Conservation (phyloP, 2,113 vertebrate species). For the Tenebrosternarchus preto region DNA sequence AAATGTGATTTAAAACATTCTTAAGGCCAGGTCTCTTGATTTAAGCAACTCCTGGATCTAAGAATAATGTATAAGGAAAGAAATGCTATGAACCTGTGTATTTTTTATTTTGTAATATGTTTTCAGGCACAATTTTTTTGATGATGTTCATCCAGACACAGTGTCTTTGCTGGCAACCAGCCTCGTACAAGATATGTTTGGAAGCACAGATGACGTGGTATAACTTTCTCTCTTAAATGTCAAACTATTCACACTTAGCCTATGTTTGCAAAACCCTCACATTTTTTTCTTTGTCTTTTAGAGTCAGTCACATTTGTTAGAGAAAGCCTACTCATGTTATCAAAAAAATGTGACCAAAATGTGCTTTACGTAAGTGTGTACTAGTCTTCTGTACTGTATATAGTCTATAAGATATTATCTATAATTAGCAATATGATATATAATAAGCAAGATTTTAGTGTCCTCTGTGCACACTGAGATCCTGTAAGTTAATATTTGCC, state of each 20-base stretch:
- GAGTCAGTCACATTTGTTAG: constrained; percentile 46
- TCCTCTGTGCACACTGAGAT: background rate
- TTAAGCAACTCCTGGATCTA: background rate
- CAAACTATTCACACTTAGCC: background rate
- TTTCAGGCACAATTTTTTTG: constrained; percentile 56
- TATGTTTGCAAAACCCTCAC: background rate
- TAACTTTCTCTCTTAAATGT: background rate
- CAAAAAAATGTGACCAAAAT: constrained; percentile 51
- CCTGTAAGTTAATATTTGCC: constrained; percentile 64
- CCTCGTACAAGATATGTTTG: constrained; percentile 12
- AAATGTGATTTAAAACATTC: too few species aligned
- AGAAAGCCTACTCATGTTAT: constrained; percentile 61
- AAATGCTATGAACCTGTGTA: background rate
- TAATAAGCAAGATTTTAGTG: background rate
- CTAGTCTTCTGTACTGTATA: background rate
- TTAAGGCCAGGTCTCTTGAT: background rate
- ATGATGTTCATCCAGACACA: constrained; percentile 37
- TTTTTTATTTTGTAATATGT: constrained; percentile 31
- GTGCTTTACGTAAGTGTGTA: constrained; percentile 61
- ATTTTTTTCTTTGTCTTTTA: constrained; percentile 38
- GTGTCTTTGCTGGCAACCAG: constrained; percentile 13
- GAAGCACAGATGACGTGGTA: constrained; percentile 52
- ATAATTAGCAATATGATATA: background rate
- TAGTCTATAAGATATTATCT: background rate
- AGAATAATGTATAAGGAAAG: background rate